These are phyloP conservation scores for Tinea trinotella DNA, from an alignment of 2,888 invertebrate species.

Conservation along the genomic window DNA sequence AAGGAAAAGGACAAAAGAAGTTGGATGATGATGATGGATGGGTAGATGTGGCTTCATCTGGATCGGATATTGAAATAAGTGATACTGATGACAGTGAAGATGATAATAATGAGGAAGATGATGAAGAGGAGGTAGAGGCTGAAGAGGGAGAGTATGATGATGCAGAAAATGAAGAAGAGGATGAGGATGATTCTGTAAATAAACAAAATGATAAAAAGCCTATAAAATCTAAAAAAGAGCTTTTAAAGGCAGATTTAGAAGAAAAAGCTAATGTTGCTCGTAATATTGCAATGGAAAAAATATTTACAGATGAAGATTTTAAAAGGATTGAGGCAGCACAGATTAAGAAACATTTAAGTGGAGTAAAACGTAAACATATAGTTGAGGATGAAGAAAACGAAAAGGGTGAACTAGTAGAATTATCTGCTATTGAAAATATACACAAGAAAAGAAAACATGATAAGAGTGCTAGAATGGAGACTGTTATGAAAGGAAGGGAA, in stretches of 20 bases:
- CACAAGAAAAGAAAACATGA: conserved; percentile 94
- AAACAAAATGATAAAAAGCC: conserved; percentile 15
- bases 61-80: conserved; percentile 69
- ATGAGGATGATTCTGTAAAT: conserved; percentile 25
- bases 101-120: conserved; percentile 29
- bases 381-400: conserved; percentile 69
- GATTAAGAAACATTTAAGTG: conserved; percentile 82
- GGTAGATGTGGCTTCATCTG: conserved; percentile 73
- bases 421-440: conserved; percentile 94
- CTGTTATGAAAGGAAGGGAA: conserved; percentile 87
- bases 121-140: conserved; percentile 19
- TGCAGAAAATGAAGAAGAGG: conserved; percentile 22
- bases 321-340: conserved; percentile 88
- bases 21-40: conserved; percentile 65
- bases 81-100: conserved; percentile 47
- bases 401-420: conserved; percentile 82
- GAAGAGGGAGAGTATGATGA: background rate
- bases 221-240: conserved; percentile 27
- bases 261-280: conserved; percentile 68
- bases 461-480: conserved; percentile 86
- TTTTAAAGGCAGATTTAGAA: conserved; percentile 49
- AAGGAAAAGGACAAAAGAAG: background rate
- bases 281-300: conserved; percentile 73
- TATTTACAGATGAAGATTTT: conserved; percentile 96
- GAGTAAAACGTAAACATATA: conserved; percentile 73